These are phyloP conservation scores for Drosophila limbata DNA, from an alignment of 2,888 invertebrate species.

Conservation along the genomic window DNA sequence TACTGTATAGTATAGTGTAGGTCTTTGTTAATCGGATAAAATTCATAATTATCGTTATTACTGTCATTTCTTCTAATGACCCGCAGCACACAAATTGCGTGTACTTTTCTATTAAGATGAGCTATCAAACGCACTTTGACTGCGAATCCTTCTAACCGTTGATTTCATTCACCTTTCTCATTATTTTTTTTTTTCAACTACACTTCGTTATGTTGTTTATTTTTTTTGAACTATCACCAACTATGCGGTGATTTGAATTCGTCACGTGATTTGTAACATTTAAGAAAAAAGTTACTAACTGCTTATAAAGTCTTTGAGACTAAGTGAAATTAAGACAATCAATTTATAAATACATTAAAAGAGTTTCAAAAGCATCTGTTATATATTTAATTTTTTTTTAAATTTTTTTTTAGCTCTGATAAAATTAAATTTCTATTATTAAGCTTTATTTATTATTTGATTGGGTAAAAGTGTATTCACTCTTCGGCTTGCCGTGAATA, in stretches of 20 bases:
- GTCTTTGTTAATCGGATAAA: slow-evolving; percentile 84
- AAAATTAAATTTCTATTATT: too few species aligned
- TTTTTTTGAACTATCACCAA: slow-evolving; percentile 24
- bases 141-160: slow-evolving; percentile 47
- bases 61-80: slow-evolving; percentile 83
- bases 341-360: too few species aligned
- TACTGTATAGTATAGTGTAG: background rate
- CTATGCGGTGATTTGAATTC: background rate
- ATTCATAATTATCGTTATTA: slow-evolving; percentile 86
- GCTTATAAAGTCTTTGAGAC: background rate
- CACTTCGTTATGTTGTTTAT: slow-evolving; percentile 29
- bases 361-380: too few species aligned
- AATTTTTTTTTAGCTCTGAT: too few species aligned
- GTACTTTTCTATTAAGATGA: slow-evolving; percentile 83
- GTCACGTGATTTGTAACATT: background rate
- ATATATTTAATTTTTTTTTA: too few species aligned
- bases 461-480: background rate
- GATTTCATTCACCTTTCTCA: slow-evolving; percentile 42
- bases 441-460: background rate
- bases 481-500: background rate
- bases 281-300: too few species aligned
- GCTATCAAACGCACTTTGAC: slow-evolving; percentile 81
- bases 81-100: slow-evolving; percentile 74
- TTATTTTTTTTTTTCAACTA: slow-evolving; percentile 1
- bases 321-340: background rate